A percentile compares a stretch with the other conserved stretches of the same genome.
Evolutionary conservation across 2,797 vertebrate genomes (phyloP).

Genomic region (Enteromius thamalakanensis): DNA sequence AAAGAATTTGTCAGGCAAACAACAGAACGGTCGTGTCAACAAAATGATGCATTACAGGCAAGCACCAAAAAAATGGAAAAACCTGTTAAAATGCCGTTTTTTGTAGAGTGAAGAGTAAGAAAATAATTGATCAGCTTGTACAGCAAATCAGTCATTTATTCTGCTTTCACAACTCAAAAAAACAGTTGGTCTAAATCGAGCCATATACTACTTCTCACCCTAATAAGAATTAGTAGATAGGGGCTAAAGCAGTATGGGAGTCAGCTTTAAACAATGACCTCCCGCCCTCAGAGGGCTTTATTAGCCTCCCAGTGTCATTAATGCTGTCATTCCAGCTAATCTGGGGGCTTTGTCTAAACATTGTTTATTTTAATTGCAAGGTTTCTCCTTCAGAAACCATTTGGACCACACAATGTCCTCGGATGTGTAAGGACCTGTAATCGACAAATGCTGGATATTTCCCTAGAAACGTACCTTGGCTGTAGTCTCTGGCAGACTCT

Average conservation of each 20-base stretch:
- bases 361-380: conserved; percentile 73
- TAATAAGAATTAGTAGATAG: conserved; percentile 77
- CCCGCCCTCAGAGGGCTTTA: conserved; percentile 65
- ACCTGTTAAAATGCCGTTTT: not conserved
- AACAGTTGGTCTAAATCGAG: conserved; percentile 77
- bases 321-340: conserved; percentile 68
- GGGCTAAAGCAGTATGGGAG: conserved; percentile 64
- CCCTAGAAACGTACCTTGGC: not conserved
- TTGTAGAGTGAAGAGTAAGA: not conserved
- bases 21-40: conserved; percentile 66
- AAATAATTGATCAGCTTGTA: not conserved
- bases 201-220: conserved; percentile 76
- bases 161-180: conserved; percentile 27
- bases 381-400: conserved; percentile 59
- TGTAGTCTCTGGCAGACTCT: not conserved
- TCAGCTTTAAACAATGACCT: conserved; percentile 70
- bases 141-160: not conserved
- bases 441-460: not conserved
- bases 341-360: conserved; percentile 72
- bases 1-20: conserved; percentile 76
- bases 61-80: not conserved
- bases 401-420: conserved; percentile 56
- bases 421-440: not conserved
- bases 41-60: conserved; percentile 47
- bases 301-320: conserved; percentile 63